These are phyloP conservation scores for Alligator mississippiensis DNA, from an alignment of 2,113 vertebrate species.

Conservation along the genomic window DNA sequence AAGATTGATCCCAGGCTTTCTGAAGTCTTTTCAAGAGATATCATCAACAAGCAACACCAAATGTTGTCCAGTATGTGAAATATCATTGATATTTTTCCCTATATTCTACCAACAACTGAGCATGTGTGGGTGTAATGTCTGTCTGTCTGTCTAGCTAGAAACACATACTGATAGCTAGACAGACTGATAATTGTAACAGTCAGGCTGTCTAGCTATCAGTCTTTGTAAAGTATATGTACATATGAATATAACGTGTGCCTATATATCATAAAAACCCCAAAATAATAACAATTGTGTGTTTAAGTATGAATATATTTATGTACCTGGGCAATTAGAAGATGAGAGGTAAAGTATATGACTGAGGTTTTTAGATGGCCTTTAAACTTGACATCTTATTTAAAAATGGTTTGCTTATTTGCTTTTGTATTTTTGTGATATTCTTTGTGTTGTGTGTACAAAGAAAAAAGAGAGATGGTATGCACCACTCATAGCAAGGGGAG, in stretches of 20 bases:
- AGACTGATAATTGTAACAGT: too few relatives aligned
- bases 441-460: background rate
- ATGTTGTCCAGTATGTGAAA: background rate
- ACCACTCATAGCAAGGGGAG: background rate
- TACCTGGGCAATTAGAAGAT: too few relatives aligned
- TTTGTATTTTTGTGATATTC: background rate
- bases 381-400: background rate
- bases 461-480: background rate
- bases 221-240: too few relatives aligned
- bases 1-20: background rate
- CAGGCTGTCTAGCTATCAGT: fast-evolving
- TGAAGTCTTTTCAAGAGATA: background rate
- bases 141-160: too few relatives aligned
- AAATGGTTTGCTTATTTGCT: background rate
- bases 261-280: too few relatives aligned
- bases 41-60: background rate
- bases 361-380: background rate
- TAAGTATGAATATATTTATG: too few relatives aligned
- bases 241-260: too few relatives aligned
- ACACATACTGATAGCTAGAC: too few relatives aligned
- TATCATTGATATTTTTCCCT: background rate
- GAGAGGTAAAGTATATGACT: background rate
- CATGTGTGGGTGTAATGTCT: too few relatives aligned
- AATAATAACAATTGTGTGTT: too few relatives aligned
- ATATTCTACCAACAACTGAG: too few relatives aligned